Evolutionary conservation across 2,888 invertebrate species (phyloP), one percentile per base, ranked within the genome.

Genomic region (Pammene aurita): DNA sequence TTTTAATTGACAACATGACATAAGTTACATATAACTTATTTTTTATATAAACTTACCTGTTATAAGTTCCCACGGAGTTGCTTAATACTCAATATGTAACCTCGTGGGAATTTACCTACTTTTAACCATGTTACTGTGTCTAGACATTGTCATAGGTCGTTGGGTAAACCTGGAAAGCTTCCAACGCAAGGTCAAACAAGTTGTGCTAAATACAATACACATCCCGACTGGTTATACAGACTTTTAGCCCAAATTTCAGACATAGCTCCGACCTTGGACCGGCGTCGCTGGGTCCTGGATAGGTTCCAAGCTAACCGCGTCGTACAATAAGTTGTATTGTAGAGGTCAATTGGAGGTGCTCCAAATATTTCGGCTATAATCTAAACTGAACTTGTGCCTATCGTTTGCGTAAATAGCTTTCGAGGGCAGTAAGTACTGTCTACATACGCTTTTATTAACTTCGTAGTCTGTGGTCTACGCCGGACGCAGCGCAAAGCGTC

Each of bases 151-250:
- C 1, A 52, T 54, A 54, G 34, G 54, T n/a, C 54, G 34, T n/a
- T n/a, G 54, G 54, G 34, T 34, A 16, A 52, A 54, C 54, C 54
- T 54, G 54, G 54, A 34, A 18, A 7, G 54, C 0, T 54, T 54
- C 54, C 54, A 54, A 54, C 14, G 14, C n/a, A 46, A 54, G 54
- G 54, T 54, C 34, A 54, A 54, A 54, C 54, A 34, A 54, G 34
- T 52, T 26, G 26, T 34, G n/a, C 54, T 34, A 34, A 54, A 54
- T 54, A 35, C 13, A 54, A 26, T 16, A 48, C n/a, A 34, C 54
- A 54, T 54, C 34, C 2, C 54, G n/a, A 52, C 18, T n/a, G 34
- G 34, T 54, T 54, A 34, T 35, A 34, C 34, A 54, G 26, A 52
- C 52, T 4, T 7, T 26, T 34, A n/a, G 54, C n/a, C 54, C 54